Percentiles rank a stretch among this genome's conserved stretches.
Conservation (phyloP, 2,797 vertebrate species). For the Enteromius fasciolatus region DNA sequence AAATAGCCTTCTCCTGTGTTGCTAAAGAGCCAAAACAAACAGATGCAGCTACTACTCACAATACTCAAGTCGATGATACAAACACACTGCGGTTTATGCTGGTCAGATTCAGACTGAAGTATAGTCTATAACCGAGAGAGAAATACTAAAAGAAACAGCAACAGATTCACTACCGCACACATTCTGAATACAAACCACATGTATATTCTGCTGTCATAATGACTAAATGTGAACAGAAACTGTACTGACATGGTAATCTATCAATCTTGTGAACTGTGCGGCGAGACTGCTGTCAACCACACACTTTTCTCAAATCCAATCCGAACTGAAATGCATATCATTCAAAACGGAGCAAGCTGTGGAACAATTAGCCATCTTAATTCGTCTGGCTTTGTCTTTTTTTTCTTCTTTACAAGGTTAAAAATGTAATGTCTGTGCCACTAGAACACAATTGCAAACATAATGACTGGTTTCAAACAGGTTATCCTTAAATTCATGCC, state of each 20-base stretch:
- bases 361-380: slow-evolving; percentile 1
- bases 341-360: slow-evolving; percentile 13
- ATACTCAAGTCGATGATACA: not conserved
- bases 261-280: slow-evolving; percentile 12
- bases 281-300: slow-evolving; percentile 34
- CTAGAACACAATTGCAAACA: not conserved
- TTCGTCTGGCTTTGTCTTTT: not conserved
- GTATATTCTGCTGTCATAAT: slow-evolving; percentile 61
- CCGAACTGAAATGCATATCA: slow-evolving; percentile 27
- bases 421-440: not conserved
- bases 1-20: not conserved
- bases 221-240: slow-evolving; percentile 46
- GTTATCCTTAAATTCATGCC: not conserved
- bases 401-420: not conserved
- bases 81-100: not conserved
- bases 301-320: slow-evolving; percentile 22
- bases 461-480: not conserved
- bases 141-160: not conserved
- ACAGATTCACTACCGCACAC: no score
- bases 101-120: not conserved
- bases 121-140: not conserved
- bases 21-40: not conserved
- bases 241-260: slow-evolving; percentile 30
- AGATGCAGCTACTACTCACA: not conserved
- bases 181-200: not conserved